Evolutionary conservation across 2,113 vertebrate genomes (phyloP).

Genomic region (Colius striatus): DNA sequence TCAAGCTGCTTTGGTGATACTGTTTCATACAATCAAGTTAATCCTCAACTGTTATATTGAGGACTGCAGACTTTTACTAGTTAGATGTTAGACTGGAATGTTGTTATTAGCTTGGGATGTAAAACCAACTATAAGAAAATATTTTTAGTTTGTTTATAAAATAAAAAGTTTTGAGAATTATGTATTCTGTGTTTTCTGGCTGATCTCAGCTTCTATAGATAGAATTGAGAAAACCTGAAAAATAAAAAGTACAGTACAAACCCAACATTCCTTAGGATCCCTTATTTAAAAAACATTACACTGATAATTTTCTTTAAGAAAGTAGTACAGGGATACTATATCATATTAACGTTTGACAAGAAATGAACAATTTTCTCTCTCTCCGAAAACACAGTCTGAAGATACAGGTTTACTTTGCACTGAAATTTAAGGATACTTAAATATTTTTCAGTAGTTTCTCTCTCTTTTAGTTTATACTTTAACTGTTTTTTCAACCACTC

Average conservation of each 20-base stretch:
- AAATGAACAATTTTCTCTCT: neutral
- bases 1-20: neutral
- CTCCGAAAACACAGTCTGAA: neutral
- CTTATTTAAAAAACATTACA: neutral
- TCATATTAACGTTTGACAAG: neutral
- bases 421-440: neutral
- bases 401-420: neutral
- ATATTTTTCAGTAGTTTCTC: neutral
- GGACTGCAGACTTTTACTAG: neutral
- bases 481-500: neutral
- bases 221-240: neutral
- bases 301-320: neutral
- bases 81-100: neutral
- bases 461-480: neutral
- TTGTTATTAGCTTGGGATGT: neutral
- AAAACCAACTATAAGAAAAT: neutral
- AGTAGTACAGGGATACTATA: neutral
- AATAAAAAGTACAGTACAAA: neutral
- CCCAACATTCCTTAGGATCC: neutral
- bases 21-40: neutral
- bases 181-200: neutral
- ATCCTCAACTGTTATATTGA: neutral
- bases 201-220: neutral
- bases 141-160: neutral
- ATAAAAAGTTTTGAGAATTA: neutral